Evolutionary conservation across 2,113 vertebrate genomes (phyloP), one percentile per base, ranked within the genome.

Genomic region (Burhinus oedicnemus): DNA sequence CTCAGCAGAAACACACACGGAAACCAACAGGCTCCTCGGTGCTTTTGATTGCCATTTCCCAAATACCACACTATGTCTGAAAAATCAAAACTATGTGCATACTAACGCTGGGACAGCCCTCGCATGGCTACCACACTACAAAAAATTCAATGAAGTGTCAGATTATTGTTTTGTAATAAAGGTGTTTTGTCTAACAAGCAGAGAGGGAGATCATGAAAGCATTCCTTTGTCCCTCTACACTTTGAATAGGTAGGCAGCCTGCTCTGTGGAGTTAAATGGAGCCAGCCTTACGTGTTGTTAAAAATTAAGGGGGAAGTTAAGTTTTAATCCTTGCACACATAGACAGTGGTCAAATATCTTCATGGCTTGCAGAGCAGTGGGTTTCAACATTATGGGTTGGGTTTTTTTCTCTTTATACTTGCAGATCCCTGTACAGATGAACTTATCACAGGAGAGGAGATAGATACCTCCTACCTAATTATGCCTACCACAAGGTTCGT

Each of bases 11-110:
- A 21, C 0, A 0, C 45, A 20, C 13, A 23, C 0, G 12, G 18
- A 45, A 83, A 45, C 42, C 3, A 0, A 42, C 0, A 18, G n/a
- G 36, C 27, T 57, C 40, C 47, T 21, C 5, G 2, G 23, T 9
- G 47, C 52, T 52, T 80, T 13, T 26, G 68, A 54, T 8, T 23
- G 49, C 70, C 70, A n/a, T 64, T 68, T 72, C 26, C 74, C 64
- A 64, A 79, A 79, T 38, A 51, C 47, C 78, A 83, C 7, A 0
- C 12, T 4, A 3, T 0, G 11, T 20, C n/a, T 10, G 34, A 75
- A 27, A 52, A 82, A 58, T 13, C 12, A 4, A 14, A 69, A 69
- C 23, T 40, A 36, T 14, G 79, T 34, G 62, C 58, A 25, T 2
- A 75, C 74, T 23, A 60, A 5, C 0, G 3, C 55, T 32, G 76